Conservation (phyloP, 2,888 invertebrate species). For the Cephus sareptanus region DNA sequence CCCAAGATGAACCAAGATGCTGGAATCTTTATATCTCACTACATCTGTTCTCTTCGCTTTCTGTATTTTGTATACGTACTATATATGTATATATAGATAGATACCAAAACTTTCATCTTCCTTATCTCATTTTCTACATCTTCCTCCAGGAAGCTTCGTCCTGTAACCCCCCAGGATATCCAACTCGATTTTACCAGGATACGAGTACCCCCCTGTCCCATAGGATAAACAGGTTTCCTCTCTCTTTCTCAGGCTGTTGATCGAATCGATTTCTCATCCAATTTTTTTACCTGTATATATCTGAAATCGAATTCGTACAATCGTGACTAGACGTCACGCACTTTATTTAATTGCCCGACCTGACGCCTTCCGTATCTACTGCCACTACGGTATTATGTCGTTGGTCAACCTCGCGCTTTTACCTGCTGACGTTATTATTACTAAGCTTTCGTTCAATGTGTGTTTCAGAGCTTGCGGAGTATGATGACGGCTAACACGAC, state of each 20-base stretch:
- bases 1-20: not conserved
- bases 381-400: not conserved
- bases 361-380: not conserved
- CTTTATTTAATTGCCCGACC: not conserved
- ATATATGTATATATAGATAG: no score
- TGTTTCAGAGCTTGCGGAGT: slow-evolving; percentile 66
- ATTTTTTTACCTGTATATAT: not conserved
- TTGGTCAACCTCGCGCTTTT: not conserved
- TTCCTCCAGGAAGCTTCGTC: not conserved
- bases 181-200: not conserved
- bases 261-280: not conserved
- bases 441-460: slow-evolving; percentile 3
- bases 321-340: not conserved
- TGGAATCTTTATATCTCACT: no score
- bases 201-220: not conserved
- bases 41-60: no score
- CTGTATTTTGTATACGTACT: no score
- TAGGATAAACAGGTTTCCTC: not conserved
- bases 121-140: not conserved
- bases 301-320: not conserved
- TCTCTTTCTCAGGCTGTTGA: not conserved
- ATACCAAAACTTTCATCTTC: not conserved
- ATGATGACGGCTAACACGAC: slow-evolving; percentile 74
- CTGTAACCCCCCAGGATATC: not conserved
- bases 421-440: not conserved